These are phyloP conservation scores for Eupsittula cactorum DNA, from an alignment of 2,113 vertebrate genomes.

Conservation along the genomic window DNA sequence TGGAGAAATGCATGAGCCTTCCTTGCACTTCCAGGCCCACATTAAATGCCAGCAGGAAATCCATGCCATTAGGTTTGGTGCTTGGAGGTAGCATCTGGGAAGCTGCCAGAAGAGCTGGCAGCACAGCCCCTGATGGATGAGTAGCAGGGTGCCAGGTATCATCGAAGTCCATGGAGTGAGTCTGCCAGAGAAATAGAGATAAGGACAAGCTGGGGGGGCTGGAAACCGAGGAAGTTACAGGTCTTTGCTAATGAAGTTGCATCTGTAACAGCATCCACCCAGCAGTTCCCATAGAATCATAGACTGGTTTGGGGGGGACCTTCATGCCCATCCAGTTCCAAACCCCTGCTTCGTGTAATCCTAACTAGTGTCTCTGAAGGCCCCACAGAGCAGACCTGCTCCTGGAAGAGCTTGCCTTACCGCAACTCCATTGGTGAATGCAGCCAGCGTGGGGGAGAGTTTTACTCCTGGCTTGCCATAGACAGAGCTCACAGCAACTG, in stretches of 20 bases:
- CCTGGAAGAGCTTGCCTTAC: conserved; percentile 68
- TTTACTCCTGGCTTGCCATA: conserved; percentile 78
- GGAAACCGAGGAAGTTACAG: neutral
- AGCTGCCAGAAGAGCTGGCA: conserved; percentile 85
- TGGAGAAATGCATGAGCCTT: conserved; percentile 87
- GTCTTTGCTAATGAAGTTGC: neutral
- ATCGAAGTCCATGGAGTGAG: conserved; percentile 91
- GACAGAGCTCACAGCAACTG: conserved; percentile 79
- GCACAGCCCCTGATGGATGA: conserved; percentile 86
- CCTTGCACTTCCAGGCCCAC: conserved; percentile 89
- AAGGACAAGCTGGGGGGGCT: neutral
- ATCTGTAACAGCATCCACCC: neutral
- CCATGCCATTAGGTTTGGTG: conserved; percentile 81
- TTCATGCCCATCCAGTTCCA: neutral
- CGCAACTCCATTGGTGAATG: conserved; percentile 87
- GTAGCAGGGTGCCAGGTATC: conserved; percentile 91
- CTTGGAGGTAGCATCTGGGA: conserved; percentile 80
- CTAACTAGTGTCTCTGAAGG: neutral
- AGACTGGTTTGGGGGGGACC: neutral
- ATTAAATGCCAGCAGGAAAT: conserved; percentile 86
- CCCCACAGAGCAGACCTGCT: neutral
- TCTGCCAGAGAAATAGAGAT: conserved; percentile 54
- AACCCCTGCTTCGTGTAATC: neutral
- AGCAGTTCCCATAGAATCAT: neutral
- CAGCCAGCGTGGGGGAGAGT: conserved; percentile 83